phyloP scores from a whole-genome alignment of 2,113 vertebrate genomes.

The Halcyon malimbica region DNA sequence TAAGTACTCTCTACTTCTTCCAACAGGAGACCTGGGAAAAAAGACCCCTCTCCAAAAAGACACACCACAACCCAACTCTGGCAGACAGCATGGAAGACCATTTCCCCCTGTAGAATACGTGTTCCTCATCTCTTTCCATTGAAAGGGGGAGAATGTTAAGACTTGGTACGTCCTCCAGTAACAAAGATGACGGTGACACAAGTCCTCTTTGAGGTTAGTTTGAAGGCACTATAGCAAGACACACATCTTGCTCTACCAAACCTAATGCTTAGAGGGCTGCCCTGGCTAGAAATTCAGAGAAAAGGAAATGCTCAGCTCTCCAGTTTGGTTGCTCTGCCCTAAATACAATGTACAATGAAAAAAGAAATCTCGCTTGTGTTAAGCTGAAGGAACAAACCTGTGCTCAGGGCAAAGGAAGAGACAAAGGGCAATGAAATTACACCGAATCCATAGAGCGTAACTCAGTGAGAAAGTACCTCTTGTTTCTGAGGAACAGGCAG shows the following conservation, averaged over 20 bases:
- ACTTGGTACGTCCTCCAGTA: not conserved
- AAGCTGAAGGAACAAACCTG: not conserved
- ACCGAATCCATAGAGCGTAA: accelerated
- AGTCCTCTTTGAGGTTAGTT: not conserved
- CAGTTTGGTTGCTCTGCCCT: not conserved
- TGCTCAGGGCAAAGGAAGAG: not conserved
- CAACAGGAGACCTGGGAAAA: not conserved
- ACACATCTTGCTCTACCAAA: not conserved
- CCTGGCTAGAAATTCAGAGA: not conserved
- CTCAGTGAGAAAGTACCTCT: not conserved
- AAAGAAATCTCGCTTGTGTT: not conserved
- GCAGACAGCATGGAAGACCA: not conserved
- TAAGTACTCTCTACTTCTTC: not conserved
- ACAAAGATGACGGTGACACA: not conserved
- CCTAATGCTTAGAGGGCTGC: not conserved
- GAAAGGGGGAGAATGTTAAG: not conserved
- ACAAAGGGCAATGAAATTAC: not conserved
- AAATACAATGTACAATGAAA: not conserved
- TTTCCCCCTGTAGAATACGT: not conserved
- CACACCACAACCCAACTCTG: not conserved
- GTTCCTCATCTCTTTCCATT: not conserved
- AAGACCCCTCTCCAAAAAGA: not conserved
- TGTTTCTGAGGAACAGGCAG: not conserved
- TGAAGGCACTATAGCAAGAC: not conserved
- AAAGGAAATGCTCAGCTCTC: not conserved